A percentile compares a stretch with the other conserved stretches of the same genome.
Conservation (phyloP, 2,113 vertebrate species). For the Geococcyx californianus region DNA sequence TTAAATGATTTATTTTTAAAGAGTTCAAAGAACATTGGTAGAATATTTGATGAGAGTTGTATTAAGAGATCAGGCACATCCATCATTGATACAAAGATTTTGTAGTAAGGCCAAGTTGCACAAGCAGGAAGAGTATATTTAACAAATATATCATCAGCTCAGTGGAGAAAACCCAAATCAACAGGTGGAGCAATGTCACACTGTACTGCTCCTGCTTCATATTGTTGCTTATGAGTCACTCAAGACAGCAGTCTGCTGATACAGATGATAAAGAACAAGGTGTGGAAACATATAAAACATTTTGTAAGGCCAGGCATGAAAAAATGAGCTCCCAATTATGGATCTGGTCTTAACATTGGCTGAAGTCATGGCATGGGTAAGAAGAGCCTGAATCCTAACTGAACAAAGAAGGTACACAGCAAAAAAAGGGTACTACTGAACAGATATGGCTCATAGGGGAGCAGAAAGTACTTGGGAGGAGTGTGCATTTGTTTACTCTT, state of each 20-base stretch:
- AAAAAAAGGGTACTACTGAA: not conserved
- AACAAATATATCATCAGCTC: not conserved
- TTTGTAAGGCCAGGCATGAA: not conserved
- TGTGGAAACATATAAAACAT: not conserved
- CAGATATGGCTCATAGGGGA: fast-evolving
- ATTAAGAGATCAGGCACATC: not conserved
- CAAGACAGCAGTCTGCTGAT: not conserved
- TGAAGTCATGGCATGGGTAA: not conserved
- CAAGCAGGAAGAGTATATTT: not conserved
- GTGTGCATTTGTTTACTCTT: not conserved
- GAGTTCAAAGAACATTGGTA: not conserved
- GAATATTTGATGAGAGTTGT: not conserved
- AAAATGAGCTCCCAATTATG: not conserved
- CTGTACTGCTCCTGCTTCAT: not conserved
- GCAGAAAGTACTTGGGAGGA: not conserved
- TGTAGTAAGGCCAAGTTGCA: not conserved
- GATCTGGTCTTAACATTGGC: not conserved
- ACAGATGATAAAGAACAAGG: not conserved
- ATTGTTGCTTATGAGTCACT: not conserved
- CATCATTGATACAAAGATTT: not conserved
- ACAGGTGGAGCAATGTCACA: not conserved
- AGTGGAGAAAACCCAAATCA: not conserved
- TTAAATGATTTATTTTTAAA: not conserved
- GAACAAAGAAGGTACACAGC: not conserved
- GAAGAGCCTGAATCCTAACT: not conserved